These are phyloP conservation scores for Oikopleura dioica DNA, from an alignment of 23 tunicate genomes.

Conservation along the genomic window DNA sequence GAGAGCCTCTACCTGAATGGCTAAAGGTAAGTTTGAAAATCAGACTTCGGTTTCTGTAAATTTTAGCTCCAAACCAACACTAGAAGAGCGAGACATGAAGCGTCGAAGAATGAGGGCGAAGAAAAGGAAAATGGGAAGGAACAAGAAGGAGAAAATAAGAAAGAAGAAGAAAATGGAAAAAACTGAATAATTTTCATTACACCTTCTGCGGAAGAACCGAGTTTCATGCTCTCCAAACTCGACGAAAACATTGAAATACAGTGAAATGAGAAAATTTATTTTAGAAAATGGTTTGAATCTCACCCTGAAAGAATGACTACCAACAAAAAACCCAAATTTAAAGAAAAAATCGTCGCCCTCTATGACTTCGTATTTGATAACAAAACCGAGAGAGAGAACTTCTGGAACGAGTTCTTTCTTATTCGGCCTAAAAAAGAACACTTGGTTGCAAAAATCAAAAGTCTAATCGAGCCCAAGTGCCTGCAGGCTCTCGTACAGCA, in stretches of 20 bases:
- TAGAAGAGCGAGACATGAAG: too few relatives aligned
- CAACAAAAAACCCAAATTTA: background rate
- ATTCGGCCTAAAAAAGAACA: background rate
- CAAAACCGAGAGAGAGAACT: background rate
- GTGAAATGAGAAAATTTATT: background rate
- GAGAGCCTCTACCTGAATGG: slow-evolving; percentile 39
- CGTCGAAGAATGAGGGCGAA: too few relatives aligned
- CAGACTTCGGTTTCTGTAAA: background rate
- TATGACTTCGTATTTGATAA: background rate
- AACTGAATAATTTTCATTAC: background rate
- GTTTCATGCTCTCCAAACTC: too few relatives aligned
- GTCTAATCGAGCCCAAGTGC: background rate
- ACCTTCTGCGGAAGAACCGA: too few relatives aligned
- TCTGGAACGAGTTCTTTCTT: background rate
- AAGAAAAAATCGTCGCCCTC: background rate
- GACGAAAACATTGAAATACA: too few relatives aligned
- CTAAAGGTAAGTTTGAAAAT: background rate
- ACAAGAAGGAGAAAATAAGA: too few relatives aligned
- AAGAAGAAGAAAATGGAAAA: too few relatives aligned
- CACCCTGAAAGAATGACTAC: background rate
- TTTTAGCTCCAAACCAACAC: too few relatives aligned
- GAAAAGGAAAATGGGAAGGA: too few relatives aligned
- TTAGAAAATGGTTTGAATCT: background rate
- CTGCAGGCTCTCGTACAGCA: too few relatives aligned
- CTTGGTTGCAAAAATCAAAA: background rate